Percentiles rank a stretch among this genome's conserved stretches.
Conservation (phyloP, 2,113 vertebrate species). For the Urocolius indicus region DNA sequence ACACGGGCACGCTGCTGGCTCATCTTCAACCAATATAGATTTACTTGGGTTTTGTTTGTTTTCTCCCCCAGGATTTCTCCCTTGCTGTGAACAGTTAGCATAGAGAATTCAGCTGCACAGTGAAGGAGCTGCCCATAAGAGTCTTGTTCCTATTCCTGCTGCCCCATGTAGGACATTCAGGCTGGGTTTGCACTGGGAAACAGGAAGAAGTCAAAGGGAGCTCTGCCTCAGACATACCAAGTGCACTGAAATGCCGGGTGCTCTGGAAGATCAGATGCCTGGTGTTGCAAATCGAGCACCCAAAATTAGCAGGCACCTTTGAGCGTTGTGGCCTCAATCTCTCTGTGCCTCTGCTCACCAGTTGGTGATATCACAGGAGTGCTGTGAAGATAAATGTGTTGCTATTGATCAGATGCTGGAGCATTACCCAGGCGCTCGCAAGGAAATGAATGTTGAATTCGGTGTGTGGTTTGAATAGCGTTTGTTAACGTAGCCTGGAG, state of each 20-base stretch:
- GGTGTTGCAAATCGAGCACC: background rate
- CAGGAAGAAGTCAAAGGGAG: background rate
- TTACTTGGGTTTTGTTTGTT: background rate
- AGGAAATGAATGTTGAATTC: constrained; percentile 49
- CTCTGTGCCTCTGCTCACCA: background rate
- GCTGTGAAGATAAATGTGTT: constrained; percentile 5
- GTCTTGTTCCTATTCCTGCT: background rate
- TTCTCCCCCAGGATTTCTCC: background rate
- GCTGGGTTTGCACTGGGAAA: background rate
- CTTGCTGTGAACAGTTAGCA: background rate
- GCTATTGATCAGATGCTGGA: constrained; percentile 41
- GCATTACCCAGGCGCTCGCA: background rate
- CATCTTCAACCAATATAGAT: background rate
- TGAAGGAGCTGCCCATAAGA: background rate
- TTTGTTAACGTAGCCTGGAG: background rate
- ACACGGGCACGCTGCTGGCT: background rate
- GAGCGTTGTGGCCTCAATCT: constrained; percentile 32
- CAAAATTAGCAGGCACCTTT: background rate
- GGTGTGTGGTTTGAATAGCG: background rate
- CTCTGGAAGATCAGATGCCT: background rate
- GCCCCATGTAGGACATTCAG: background rate
- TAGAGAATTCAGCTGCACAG: background rate
- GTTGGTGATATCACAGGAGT: background rate
- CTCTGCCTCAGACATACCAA: background rate
- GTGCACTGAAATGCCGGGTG: accelerated